phyloP scores from a whole-genome alignment of 2,797 vertebrate species.

The Typhlichthys eigenmanni region DNA sequence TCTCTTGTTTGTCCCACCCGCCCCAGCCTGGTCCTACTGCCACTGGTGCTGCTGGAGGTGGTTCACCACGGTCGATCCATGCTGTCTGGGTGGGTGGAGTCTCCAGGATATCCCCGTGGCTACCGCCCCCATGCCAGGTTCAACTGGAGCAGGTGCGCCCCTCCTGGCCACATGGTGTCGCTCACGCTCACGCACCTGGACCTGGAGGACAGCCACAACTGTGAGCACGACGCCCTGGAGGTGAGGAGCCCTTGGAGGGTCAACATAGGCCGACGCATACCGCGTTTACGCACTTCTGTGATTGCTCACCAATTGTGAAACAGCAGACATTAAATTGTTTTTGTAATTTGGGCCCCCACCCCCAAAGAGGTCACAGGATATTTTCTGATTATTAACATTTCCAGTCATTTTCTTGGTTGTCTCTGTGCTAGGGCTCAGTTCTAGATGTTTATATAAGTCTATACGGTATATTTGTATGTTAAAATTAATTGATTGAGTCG shows the following conservation, averaged over 20 bases:
- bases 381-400: too few species aligned
- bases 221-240: constrained; percentile 86
- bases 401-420: too few species aligned
- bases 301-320: too few species aligned
- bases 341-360: too few species aligned
- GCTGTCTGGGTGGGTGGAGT: constrained; percentile 76
- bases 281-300: not conserved
- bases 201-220: constrained; percentile 85
- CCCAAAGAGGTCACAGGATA: too few species aligned
- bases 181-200: constrained; percentile 88
- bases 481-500: too few species aligned
- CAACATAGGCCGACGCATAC: too few species aligned
- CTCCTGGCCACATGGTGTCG: constrained; percentile 78
- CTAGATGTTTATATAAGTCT: too few species aligned
- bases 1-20: not conserved
- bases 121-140: constrained; percentile 78
- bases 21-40: constrained; percentile 59
- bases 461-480: too few species aligned
- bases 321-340: not conserved
- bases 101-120: constrained; percentile 85
- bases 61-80: constrained; percentile 20
- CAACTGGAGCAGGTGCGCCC: constrained; percentile 84
- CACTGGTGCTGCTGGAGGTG: constrained; percentile 24
- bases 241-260: constrained; percentile 57
- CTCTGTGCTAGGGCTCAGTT: too few species aligned